Evolutionary conservation across 2,797 vertebrate species (phyloP).

Genomic region (Gadopsis bispinosus): DNA sequence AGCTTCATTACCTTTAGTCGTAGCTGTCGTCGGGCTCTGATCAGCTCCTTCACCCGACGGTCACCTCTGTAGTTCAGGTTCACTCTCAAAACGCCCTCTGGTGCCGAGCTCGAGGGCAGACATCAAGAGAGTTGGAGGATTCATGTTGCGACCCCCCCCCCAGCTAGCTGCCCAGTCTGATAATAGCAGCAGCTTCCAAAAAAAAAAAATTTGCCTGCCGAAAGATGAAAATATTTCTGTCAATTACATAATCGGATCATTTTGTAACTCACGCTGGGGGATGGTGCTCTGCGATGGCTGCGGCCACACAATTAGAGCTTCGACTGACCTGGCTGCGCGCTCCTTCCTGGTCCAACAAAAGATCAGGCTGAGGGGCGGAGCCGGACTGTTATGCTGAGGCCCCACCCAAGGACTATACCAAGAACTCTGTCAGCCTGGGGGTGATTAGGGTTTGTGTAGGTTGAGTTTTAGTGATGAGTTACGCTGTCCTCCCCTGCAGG

Average conservation of each 20-base stretch:
- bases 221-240: constrained; percentile 54
- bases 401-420: too few relatives aligned
- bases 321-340: too few relatives aligned
- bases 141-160: constrained; percentile 34
- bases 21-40: constrained; percentile 43
- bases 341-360: too few relatives aligned
- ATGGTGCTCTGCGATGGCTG: constrained; percentile 12
- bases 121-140: constrained; percentile 12
- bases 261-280: constrained; percentile 36
- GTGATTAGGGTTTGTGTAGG: too few relatives aligned
- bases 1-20: constrained; percentile 61
- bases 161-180: constrained; percentile 41
- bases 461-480: too few relatives aligned
- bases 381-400: too few relatives aligned
- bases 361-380: too few relatives aligned
- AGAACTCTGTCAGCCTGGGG: too few relatives aligned
- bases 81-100: constrained; percentile 21
- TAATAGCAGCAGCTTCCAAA: constrained; percentile 35
- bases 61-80: constrained; percentile 33
- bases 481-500: too few relatives aligned
- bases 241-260: constrained; percentile 56
- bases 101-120: constrained; percentile 27
- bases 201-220: constrained; percentile 40
- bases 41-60: constrained; percentile 56
- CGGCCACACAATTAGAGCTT: too few relatives aligned